phyloP scores from a whole-genome alignment of 2,888 invertebrate species.

The Phaedon cochleariae region DNA sequence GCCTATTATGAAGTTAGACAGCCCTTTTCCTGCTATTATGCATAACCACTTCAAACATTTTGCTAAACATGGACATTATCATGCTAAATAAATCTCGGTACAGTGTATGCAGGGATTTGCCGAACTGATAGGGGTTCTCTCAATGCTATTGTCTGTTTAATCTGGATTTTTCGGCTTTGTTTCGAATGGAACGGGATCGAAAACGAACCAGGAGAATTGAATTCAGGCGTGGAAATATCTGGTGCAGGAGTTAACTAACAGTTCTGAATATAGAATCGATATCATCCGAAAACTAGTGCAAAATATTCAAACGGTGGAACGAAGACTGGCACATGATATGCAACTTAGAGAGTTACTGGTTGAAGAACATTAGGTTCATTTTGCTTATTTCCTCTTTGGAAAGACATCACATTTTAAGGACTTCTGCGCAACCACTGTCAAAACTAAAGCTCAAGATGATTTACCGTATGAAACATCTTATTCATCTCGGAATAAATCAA shows the following conservation, averaged over 20 bases:
- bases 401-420: too few relatives aligned
- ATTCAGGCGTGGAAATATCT: background rate
- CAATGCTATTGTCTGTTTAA: background rate
- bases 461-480: too few relatives aligned
- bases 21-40: slow-evolving; percentile 56
- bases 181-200: background rate
- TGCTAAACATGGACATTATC: slow-evolving; percentile 38
- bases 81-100: slow-evolving; percentile 37
- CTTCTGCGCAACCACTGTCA: too few relatives aligned
- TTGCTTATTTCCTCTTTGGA: too few relatives aligned
- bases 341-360: too few relatives aligned
- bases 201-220: background rate
- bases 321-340: too few relatives aligned
- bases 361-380: too few relatives aligned
- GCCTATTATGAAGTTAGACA: slow-evolving; percentile 63
- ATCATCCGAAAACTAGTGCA: background rate
- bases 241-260: background rate
- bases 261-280: background rate
- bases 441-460: too few relatives aligned
- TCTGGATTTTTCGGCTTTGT: background rate
- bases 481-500: too few relatives aligned
- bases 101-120: background rate
- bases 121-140: background rate
- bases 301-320: background rate
- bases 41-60: slow-evolving; percentile 51